A percentile compares a stretch with the other conserved stretches of the same genome.
Conservation (phyloP, 2,113 vertebrate species). For the Dicentrarchus labrax region DNA sequence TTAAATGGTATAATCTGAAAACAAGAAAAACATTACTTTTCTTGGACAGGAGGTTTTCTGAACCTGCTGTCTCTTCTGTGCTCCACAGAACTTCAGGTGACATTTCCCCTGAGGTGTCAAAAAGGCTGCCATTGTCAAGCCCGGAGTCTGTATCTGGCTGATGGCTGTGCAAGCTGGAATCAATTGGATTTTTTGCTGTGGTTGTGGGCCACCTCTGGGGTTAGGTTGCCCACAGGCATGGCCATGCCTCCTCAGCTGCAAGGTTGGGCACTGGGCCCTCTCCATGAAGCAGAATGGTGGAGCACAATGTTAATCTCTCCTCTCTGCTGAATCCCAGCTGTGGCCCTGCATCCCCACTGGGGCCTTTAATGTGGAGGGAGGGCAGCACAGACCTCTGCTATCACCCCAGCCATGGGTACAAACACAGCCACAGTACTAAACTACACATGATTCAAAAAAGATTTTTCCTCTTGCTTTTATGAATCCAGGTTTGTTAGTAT, state of each 20-base stretch:
- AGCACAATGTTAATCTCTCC: conserved; percentile 70
- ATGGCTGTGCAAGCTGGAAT: conserved; percentile 59
- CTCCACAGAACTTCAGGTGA: conserved; percentile 45
- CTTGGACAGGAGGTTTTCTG: neutral
- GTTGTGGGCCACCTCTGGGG: conserved; percentile 65
- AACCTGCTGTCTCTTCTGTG: conserved; percentile 30
- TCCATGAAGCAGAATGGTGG: conserved; percentile 63
- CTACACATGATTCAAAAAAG: neutral
- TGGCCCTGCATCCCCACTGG: conserved; percentile 56
- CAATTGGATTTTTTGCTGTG: conserved; percentile 54
- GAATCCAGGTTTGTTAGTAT: neutral
- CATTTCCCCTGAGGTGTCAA: conserved; percentile 51
- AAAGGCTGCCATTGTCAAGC: conserved; percentile 39
- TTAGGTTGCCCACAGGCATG: conserved; percentile 61
- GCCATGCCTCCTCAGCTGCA: conserved; percentile 71
- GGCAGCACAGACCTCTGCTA: conserved; percentile 38
- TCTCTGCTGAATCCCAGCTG: conserved; percentile 71
- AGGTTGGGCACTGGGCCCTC: conserved; percentile 62
- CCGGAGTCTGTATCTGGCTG: conserved; percentile 48
- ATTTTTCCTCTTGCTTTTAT: conserved; percentile 6
- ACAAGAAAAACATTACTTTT: conserved; percentile 9
- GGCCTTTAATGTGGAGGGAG: conserved; percentile 39
- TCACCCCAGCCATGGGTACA: conserved; percentile 21
- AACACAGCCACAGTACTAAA: conserved; percentile 15
- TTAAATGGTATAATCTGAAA: conserved; percentile 22